Base-by-base conservation (phyloP, 2,888 invertebrate genomes). In the Microplitis deprimator region DNA sequence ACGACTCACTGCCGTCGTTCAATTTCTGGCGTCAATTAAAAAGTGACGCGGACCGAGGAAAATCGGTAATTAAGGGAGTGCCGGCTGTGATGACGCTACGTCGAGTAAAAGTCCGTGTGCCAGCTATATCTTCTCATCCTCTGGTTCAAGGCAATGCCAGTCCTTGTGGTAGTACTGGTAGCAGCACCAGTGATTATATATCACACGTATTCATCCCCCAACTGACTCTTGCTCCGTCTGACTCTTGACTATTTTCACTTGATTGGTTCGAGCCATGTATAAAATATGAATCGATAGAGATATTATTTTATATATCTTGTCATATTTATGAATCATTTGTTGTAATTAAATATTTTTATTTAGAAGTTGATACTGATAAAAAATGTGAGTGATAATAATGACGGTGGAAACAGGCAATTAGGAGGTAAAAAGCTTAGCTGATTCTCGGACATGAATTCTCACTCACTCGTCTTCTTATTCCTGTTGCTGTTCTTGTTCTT, bases 1-100 rank as follows among this genome's bases (percentile, higher is more conserved):
- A 82, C 79, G 80, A 81, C 81, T 82, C 81, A 82, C 81, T 80
- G 79, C 77, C 77, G 76, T 77, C 75, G 85, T 87, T 87, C 87
- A 87, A 89, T 89, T 87, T 88, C 88, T 88, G 87, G 88, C 86
- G 87, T 89, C 88, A 88, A 88, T 89, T 87, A 88, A 88, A 89
- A 89, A 88, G 88, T 88, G 88, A 89, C 87, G 86, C 86, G 87
- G 85, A 88, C 85, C 89, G 87, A 88, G 86, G 86, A 87, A 88
- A 88, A 89, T 89, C 88, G 85, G 88, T 88, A 88, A 89, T 89
- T 88, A 89, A 88, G 87, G 87, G 85, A 85, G 84, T 84, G 81
- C 80, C 75, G 77, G 79, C 81, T 76, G 40, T 67, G 73, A 20
- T 68, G 71, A 69, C 71, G 73, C 67, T 50, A 61, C 59, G 16